Evolutionary conservation across 37 sponge, comb jelly and placozoan genomes (phyloP).

Genomic region (Diacarnus erythraeanus): DNA sequence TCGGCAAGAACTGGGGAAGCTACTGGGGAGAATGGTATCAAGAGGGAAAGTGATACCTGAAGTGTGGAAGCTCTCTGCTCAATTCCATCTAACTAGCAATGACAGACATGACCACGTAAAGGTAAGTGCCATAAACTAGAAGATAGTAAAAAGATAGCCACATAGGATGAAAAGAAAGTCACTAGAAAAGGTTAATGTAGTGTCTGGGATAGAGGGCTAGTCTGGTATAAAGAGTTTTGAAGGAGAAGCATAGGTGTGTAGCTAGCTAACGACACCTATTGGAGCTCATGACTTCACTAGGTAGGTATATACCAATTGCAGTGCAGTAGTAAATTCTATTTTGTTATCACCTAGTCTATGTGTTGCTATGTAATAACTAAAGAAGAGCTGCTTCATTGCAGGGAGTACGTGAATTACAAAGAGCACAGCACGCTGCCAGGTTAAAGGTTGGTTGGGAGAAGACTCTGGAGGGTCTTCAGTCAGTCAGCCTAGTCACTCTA

Average conservation of each 20-base stretch:
- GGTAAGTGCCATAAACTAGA: slow-evolving; percentile 19
- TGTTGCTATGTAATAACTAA: neutral
- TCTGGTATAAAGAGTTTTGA: neutral
- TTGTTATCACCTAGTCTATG: neutral
- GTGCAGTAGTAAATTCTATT: no score
- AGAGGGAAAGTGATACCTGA: slow-evolving; percentile 29
- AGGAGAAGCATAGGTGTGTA: neutral
- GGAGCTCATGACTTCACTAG: no score
- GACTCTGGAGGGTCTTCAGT: slow-evolving; percentile 14
- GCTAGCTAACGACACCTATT: neutral
- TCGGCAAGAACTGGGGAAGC: slow-evolving; percentile 44
- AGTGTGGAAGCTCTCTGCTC: slow-evolving; percentile 51
- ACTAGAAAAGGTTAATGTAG: neutral
- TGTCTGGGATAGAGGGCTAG: neutral
- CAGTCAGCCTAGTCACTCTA: slow-evolving; percentile 51
- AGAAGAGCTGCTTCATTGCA: neutral
- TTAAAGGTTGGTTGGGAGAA: slow-evolving; percentile 60
- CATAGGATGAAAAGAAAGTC: neutral
- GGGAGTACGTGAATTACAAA: slow-evolving; percentile 78
- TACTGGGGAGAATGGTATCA: slow-evolving; percentile 47
- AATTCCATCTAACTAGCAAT: slow-evolving; percentile 53
- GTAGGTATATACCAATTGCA: no score
- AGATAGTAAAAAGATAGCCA: no score
- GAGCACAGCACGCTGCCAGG: slow-evolving; percentile 48
- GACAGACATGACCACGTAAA: slow-evolving; percentile 40